Conservation (phyloP, 2,113 vertebrate species). For the Barnardius zonarius region DNA sequence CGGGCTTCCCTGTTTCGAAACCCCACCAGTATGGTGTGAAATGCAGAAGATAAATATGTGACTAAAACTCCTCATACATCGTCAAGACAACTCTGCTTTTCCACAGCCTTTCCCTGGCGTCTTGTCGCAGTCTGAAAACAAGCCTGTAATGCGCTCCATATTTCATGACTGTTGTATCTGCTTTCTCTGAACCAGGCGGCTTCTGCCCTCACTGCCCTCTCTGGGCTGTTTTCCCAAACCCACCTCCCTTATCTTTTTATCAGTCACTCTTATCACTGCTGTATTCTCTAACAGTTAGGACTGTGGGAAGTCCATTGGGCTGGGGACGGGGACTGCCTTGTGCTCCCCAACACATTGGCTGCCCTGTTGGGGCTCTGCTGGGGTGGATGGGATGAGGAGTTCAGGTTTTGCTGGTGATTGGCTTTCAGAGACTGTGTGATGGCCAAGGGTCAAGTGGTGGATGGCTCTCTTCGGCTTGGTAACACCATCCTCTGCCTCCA, state of each 20-base stretch:
- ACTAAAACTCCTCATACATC: background rate
- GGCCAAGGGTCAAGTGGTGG: background rate
- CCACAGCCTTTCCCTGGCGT: background rate
- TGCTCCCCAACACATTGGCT: background rate
- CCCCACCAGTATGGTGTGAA: background rate
- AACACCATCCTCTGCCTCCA: background rate
- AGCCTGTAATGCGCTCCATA: background rate
- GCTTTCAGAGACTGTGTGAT: background rate
- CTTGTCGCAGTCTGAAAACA: background rate
- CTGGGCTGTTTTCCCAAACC: background rate
- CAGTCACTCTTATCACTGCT: background rate
- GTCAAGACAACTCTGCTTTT: background rate
- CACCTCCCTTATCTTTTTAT: background rate
- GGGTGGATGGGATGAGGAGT: background rate
- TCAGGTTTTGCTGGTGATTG: background rate
- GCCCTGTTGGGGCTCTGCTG: background rate
- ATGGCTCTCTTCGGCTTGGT: background rate
- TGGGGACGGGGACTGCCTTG: background rate
- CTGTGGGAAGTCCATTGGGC: background rate
- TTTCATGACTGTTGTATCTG: background rate
- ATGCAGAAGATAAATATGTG: background rate
- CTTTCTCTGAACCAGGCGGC: background rate
- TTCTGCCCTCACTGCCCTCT: background rate
- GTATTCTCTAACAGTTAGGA: background rate
- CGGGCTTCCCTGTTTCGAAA: background rate